These are phyloP conservation scores for Dasypolia templi DNA, from an alignment of 2,888 invertebrate genomes.

Conservation along the genomic window DNA sequence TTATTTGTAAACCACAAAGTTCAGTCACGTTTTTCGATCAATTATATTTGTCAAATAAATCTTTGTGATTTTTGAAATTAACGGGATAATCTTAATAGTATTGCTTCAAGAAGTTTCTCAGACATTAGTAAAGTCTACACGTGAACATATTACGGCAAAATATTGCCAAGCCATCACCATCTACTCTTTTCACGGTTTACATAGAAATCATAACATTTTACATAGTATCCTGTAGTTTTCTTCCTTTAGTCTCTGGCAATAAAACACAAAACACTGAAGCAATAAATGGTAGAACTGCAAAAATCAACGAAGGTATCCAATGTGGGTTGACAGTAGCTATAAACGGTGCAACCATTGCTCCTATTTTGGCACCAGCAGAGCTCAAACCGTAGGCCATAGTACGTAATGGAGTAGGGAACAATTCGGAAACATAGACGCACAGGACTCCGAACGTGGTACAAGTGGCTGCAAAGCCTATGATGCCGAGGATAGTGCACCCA, in stretches of 20 bases:
- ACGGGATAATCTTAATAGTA: slow-evolving; percentile 21
- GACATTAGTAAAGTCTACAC: slow-evolving; percentile 13
- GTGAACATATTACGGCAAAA: slow-evolving; percentile 8
- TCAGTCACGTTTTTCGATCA: slow-evolving; percentile 52
- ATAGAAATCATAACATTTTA: slow-evolving; percentile 6
- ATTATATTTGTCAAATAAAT: slow-evolving; percentile 51
- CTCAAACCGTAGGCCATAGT: slow-evolving; percentile 77
- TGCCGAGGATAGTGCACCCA: slow-evolving; percentile 69
- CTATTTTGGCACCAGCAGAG: slow-evolving; percentile 74
- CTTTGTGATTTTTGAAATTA: slow-evolving; percentile 42
- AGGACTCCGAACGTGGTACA: slow-evolving; percentile 70
- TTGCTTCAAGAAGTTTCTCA: slow-evolving; percentile 26
- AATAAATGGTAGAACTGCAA: slow-evolving; percentile 72
- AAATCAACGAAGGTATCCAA: slow-evolving; percentile 77
- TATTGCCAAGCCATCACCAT: not conserved
- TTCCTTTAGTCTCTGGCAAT: slow-evolving; percentile 78
- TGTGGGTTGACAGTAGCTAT: slow-evolving; percentile 73
- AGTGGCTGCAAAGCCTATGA: slow-evolving; percentile 71
- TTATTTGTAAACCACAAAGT: slow-evolving; percentile 48
- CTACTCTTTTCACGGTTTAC: not conserved
- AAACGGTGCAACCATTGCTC: slow-evolving; percentile 78
- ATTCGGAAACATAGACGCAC: slow-evolving; percentile 75
- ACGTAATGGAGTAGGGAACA: slow-evolving; percentile 79
- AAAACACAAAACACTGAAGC: slow-evolving; percentile 70
- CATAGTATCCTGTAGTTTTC: slow-evolving; percentile 70